A percentile compares a stretch with the other conserved stretches of the same genome.
Conservation (phyloP, 2,797 vertebrate genomes). For the Threskiornis aethiopicus region DNA sequence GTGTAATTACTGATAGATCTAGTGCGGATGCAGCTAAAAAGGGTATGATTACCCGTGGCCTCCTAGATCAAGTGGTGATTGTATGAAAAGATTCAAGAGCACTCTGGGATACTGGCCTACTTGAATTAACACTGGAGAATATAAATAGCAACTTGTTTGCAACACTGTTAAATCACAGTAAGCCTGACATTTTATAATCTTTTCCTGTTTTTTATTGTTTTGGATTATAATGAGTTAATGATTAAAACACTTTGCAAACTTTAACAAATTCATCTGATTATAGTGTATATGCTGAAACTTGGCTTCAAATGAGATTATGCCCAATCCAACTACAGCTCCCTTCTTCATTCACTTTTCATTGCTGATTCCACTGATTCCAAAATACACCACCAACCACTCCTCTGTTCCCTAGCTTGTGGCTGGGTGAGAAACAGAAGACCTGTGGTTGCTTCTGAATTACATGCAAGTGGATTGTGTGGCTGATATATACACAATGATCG, state of each 20-base stretch:
- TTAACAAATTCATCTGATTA: background rate
- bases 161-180: background rate
- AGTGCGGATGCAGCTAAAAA: background rate
- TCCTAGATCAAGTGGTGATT: background rate
- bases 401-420: background rate
- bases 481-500: background rate
- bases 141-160: background rate
- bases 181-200: fast-evolving
- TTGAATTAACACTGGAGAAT: background rate
- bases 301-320: background rate
- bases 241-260: background rate
- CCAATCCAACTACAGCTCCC: background rate
- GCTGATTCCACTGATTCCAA: background rate
- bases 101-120: background rate
- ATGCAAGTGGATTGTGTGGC: background rate
- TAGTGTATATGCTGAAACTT: background rate
- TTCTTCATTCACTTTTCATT: background rate
- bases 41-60: background rate
- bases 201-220: background rate
- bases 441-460: background rate
- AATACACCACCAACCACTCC: background rate
- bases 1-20: background rate
- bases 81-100: background rate
- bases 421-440: background rate
- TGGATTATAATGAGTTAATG: background rate